These are phyloP conservation scores for Thalpophila matura DNA, from an alignment of 2,888 invertebrate genomes.

Conservation along the genomic window DNA sequence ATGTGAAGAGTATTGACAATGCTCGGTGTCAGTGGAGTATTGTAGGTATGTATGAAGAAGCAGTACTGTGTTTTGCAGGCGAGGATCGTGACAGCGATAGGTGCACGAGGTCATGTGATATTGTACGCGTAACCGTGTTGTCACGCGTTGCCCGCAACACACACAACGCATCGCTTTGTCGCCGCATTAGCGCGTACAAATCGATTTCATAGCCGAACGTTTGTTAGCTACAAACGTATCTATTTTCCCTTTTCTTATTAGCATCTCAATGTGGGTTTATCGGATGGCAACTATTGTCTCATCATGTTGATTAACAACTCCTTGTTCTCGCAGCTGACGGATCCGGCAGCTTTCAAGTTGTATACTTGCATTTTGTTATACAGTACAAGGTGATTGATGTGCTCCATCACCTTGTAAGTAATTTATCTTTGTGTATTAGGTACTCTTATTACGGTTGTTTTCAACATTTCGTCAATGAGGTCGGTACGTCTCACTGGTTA, in stretches of 20 bases:
- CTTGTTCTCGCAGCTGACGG: constrained; percentile 48
- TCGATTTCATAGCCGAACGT: constrained; percentile 83
- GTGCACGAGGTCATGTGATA: constrained; percentile 78
- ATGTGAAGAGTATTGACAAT: constrained; percentile 43
- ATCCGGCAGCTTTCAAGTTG: constrained; percentile 39
- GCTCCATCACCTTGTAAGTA: neutral
- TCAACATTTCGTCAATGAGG: constrained; percentile 1
- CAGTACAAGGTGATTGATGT: too few species aligned
- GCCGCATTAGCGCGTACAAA: constrained; percentile 75
- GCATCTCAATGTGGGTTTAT: constrained; percentile 73
- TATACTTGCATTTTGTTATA: constrained; percentile 6
- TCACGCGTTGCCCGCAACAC: constrained; percentile 77
- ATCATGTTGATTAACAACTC: constrained; percentile 57
- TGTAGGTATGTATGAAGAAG: constrained; percentile 55
- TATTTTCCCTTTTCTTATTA: constrained; percentile 81
- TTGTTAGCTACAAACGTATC: constrained; percentile 70
- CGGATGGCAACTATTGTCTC: constrained; percentile 56
- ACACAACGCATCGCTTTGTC: constrained; percentile 77
- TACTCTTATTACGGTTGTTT: constrained; percentile 1
- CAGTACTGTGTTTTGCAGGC: constrained; percentile 61
- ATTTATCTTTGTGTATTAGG: constrained; percentile 2
- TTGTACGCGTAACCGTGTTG: constrained; percentile 75
- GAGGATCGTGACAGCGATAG: constrained; percentile 75
- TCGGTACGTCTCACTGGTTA: neutral
- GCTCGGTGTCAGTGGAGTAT: constrained; percentile 49